A percentile compares a stretch with the other conserved stretches of the same genome.
Evolutionary conservation across 2,888 invertebrate genomes (phyloP).

Genomic region (Hymenopus coronatus): DNA sequence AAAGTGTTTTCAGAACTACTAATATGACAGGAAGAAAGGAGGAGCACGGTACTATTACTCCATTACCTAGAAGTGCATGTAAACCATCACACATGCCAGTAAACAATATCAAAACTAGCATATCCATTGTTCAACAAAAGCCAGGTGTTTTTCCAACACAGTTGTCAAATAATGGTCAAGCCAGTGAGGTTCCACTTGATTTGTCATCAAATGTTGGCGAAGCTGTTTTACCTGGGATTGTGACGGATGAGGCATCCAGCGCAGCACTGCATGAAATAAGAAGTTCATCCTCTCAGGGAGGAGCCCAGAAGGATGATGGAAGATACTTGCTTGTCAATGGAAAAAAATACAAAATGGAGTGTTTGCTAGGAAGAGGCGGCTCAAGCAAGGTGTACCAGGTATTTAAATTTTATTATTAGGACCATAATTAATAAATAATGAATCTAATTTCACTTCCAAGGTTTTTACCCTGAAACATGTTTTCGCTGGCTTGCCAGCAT

Average conservation of each 20-base stretch:
- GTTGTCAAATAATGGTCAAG: not conserved
- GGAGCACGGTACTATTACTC: not conserved
- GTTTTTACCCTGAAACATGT: too few relatives aligned
- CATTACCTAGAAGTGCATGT: not conserved
- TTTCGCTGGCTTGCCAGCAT: too few relatives aligned
- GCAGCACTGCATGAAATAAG: not conserved
- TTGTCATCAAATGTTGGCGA: not conserved
- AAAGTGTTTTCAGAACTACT: not conserved
- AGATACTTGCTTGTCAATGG: slow-evolving; percentile 57
- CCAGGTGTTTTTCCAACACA: not conserved
- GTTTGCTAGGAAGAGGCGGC: slow-evolving; percentile 82
- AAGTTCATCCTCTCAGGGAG: not conserved
- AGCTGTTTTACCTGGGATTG: not conserved
- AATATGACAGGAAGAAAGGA: not conserved
- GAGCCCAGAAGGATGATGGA: not conserved
- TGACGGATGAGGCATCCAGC: not conserved
- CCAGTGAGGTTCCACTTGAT: not conserved
- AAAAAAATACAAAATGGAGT: slow-evolving; percentile 68
- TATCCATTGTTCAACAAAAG: not conserved
- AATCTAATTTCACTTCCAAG: too few relatives aligned
- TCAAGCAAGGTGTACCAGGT: slow-evolving; percentile 74
- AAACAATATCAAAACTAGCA: too few relatives aligned
- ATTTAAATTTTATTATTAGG: slow-evolving; percentile 23
- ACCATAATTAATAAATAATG: too few relatives aligned
- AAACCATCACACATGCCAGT: not conserved